phyloP scores from a whole-genome alignment of 1,140 invertebrate species.

The Ceratosolen fusciceps region DNA sequence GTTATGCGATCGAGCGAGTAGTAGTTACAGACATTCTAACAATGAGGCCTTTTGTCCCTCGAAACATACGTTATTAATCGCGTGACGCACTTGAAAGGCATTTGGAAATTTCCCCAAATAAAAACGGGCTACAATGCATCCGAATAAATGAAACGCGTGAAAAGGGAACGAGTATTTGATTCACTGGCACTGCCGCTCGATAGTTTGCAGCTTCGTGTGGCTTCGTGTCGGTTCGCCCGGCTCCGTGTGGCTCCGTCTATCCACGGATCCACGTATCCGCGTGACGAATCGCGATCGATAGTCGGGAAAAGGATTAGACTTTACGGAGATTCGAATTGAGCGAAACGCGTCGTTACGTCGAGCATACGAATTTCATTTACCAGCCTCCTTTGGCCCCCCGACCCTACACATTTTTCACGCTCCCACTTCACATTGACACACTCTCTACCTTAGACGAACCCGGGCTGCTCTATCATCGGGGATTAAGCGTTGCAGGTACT shows the following conservation, averaged over 20 bases:
- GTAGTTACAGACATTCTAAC: background rate
- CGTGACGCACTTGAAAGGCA: background rate
- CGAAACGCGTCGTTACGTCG: background rate
- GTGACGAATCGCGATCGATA: conserved; percentile 60
- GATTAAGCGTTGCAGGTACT: no score
- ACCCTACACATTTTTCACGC: background rate
- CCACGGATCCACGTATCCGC: background rate
- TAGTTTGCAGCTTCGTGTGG: no score
- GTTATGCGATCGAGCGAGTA: background rate
- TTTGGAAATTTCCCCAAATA: conserved; percentile 19
- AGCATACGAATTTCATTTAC: conserved; percentile 21
- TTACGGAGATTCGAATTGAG: conserved; percentile 51
- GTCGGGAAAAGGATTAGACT: conserved; percentile 65
- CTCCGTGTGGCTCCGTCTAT: no score
- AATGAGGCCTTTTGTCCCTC: background rate
- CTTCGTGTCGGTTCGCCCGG: no score
- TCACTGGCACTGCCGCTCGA: conserved; percentile 35
- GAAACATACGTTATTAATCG: conserved; percentile 8
- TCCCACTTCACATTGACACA: background rate
- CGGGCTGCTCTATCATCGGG: no score
- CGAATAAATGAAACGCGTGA: background rate
- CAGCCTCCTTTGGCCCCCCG: background rate
- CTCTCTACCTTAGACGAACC: background rate
- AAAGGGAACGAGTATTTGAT: conserved; percentile 59
- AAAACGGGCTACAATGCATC: background rate